Evolutionary conservation across 2,797 vertebrate genomes (phyloP), one percentile per base, ranked within the genome.

Genomic region (Gouania willdenowi): DNA sequence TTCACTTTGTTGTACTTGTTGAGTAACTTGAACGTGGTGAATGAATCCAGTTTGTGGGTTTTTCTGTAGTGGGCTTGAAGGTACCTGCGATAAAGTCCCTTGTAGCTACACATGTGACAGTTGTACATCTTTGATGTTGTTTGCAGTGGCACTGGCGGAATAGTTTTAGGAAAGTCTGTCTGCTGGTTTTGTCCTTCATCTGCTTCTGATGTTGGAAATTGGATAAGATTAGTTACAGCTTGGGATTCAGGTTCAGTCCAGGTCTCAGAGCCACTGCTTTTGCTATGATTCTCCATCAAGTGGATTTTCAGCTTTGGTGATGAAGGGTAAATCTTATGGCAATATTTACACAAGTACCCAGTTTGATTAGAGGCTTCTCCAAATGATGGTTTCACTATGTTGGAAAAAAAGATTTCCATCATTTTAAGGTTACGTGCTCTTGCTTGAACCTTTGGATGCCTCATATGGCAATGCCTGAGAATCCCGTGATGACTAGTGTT

Each of bases 391-490:
- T 82, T 77, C 0, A 90, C 78, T 60, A 89, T 77, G 54, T 85
- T 37, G 2, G 80, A n/a, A n/a, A n/a, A n/a, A n/a, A n/a, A n/a
- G n/a, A 92, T 84, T 56, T 92, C 89, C 0, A 81, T 82, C 0
- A 84, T 91, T 40, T 90, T 79, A 8, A 97, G 91, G 38, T 86
- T 75, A 42, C 92, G 89, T 1, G 90, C 88, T 1, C 90, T 90
- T 55, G 87, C 90, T 36, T 86, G 64, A 9, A 92, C 2, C 0
- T 60, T 50, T 0, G 93, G 92, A 41, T 95, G 94, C 16, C 72
- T 79, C 73, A 92, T 95, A 75, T 94, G 93, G 75, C 93, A 93
- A 75, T 97, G 94, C 41, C 93, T 93, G 32, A 94, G 87, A 20
- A 85, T 87, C 0, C 94, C 93, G 0, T 93, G 92, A 67, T 81